Conservation (phyloP, 2,888 invertebrate genomes). For the Chironomus riparius region DNA sequence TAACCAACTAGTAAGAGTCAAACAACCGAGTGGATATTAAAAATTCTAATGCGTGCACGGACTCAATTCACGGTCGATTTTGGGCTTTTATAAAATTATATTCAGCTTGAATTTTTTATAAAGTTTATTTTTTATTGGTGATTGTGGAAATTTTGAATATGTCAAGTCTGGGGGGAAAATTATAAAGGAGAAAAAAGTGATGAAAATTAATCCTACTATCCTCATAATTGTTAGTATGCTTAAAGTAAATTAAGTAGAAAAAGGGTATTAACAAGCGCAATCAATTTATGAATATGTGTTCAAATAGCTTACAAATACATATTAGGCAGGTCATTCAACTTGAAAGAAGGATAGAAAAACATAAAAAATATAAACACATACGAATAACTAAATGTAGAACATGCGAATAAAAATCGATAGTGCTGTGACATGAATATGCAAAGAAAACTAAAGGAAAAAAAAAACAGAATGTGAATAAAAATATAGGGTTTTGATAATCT, state of each 20-base stretch:
- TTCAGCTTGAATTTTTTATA: background rate
- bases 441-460: background rate
- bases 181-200: background rate
- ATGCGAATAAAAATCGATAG: background rate
- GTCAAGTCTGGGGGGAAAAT: too few species aligned
- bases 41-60: conserved; percentile 11
- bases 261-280: background rate
- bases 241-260: background rate
- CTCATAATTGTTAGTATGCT: background rate
- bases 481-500: background rate
- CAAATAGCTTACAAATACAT: background rate
- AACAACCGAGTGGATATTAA: background rate
- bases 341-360: background rate
- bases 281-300: background rate
- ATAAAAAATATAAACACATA: background rate
- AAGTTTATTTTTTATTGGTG: background rate
- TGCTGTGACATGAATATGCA: background rate
- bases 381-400: background rate
- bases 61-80: background rate
- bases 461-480: background rate
- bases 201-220: background rate
- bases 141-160: too few species aligned
- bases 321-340: background rate
- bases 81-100: background rate
- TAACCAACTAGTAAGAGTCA: background rate